Conservation (phyloP, 2,797 vertebrate genomes). For the Pangasius mekongensis region DNA sequence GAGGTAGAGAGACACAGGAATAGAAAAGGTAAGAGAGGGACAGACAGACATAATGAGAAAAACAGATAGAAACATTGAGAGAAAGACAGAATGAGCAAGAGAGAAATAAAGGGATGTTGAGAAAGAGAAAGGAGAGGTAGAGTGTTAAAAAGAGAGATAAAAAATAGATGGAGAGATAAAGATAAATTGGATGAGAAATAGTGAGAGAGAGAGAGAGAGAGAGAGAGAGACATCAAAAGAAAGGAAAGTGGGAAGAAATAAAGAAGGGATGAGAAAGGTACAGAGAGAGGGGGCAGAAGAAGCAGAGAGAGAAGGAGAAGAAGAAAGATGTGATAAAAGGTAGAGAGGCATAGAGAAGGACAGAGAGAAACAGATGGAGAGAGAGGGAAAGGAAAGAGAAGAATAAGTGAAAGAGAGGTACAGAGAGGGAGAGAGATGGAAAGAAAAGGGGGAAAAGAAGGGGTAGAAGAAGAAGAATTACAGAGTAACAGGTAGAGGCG, state of each 20-base stretch:
- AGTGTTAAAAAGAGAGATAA: neutral
- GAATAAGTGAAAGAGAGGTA: neutral
- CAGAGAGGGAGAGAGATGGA: neutral
- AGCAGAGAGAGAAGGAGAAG: neutral
- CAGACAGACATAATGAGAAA: neutral
- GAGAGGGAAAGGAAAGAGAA: neutral
- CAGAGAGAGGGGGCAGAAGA: neutral
- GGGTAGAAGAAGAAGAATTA: too few species aligned
- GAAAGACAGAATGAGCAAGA: neutral
- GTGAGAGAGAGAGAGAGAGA: neutral
- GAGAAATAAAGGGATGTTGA: neutral
- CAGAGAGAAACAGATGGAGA: neutral
- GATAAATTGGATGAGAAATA: neutral
- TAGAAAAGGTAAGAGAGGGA: constrained; percentile 41
- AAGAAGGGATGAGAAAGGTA: neutral
- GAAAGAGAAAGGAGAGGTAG: neutral
- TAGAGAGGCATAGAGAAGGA: neutral
- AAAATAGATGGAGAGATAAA: neutral
- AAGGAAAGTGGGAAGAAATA: neutral
- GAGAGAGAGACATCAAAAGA: neutral
- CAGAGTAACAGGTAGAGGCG: neutral
- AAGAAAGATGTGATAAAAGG: neutral
- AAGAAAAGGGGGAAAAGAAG: neutral
- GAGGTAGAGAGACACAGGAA: neutral
- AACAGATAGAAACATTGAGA: neutral